Evolutionary conservation across 2,888 invertebrate species (phyloP).

Genomic region (Lochmaea capreae): DNA sequence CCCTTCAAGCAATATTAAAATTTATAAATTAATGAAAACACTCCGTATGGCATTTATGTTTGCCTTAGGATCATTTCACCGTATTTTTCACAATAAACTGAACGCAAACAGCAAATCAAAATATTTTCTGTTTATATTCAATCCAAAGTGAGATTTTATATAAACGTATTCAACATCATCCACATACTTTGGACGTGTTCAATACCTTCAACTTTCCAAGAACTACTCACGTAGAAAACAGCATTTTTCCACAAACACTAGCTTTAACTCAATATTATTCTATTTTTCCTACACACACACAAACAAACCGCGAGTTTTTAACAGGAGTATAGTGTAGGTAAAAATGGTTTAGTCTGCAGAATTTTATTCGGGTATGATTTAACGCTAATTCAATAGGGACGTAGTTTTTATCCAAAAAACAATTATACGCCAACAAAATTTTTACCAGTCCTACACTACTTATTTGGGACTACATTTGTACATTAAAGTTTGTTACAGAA

Average conservation of each 20-base stretch:
- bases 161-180: neutral
- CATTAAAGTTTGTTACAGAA: too few relatives aligned
- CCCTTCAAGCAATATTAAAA: too few relatives aligned
- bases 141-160: neutral
- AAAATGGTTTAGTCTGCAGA: neutral
- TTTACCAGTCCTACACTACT: too few relatives aligned
- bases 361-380: neutral
- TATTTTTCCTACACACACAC: neutral
- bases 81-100: neutral
- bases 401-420: neutral
- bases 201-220: neutral
- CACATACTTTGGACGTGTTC: neutral
- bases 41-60: neutral
- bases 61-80: neutral
- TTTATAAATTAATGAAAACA: too few relatives aligned
- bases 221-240: slow-evolving; percentile 4
- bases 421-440: neutral
- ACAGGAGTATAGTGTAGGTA: neutral
- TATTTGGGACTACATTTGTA: too few relatives aligned
- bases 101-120: neutral
- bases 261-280: neutral
- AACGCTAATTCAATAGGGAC: neutral
- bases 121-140: neutral
- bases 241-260: neutral
- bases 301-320: neutral